Percentiles rank a stretch among this genome's conserved stretches.
Conservation (phyloP, 2,888 invertebrate genomes). For the Drosophila affinis region DNA sequence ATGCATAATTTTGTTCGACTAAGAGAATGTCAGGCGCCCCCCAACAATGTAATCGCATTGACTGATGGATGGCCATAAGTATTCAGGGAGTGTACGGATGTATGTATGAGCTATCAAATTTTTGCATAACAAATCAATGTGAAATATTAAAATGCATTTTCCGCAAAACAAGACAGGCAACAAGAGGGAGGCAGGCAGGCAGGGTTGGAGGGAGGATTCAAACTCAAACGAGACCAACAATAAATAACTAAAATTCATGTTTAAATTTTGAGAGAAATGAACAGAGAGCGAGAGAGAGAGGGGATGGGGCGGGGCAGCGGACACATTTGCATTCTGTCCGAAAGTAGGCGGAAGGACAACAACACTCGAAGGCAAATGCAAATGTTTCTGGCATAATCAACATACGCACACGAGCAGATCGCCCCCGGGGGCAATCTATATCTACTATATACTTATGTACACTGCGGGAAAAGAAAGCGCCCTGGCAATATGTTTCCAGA, state of each 20-base stretch:
- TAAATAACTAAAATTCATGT: conserved; percentile 76
- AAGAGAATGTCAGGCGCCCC: conserved; percentile 2
- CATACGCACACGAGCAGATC: conserved; percentile 14
- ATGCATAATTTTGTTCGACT: conserved; percentile 62
- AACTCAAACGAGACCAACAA: conserved; percentile 43
- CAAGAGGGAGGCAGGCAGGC: conserved; percentile 4
- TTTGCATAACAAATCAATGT: conserved; percentile 78
- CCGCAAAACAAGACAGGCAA: conserved; percentile 61
- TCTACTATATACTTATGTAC: neutral
- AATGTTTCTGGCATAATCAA: conserved; percentile 52
- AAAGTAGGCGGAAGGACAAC: conserved; percentile 18
- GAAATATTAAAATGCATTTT: conserved; percentile 77
- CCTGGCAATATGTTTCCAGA: neutral
- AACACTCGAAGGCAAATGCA: conserved; percentile 52
- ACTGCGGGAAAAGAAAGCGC: neutral
- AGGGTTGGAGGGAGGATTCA: neutral
- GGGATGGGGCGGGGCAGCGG: conserved; percentile 28
- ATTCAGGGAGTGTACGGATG: conserved; percentile 14
- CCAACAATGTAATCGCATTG: conserved; percentile 65
- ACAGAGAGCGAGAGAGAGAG: neutral
- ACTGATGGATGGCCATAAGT: conserved; percentile 46
- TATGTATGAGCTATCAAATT: conserved; percentile 49
- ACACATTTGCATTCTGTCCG: conserved; percentile 60
- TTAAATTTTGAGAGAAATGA: conserved; percentile 60
- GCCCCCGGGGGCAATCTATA: neutral